Percentiles rank a stretch among this genome's conserved stretches.
Conservation (phyloP, 2,888 invertebrate genomes). For the Trachelus troglodyta region DNA sequence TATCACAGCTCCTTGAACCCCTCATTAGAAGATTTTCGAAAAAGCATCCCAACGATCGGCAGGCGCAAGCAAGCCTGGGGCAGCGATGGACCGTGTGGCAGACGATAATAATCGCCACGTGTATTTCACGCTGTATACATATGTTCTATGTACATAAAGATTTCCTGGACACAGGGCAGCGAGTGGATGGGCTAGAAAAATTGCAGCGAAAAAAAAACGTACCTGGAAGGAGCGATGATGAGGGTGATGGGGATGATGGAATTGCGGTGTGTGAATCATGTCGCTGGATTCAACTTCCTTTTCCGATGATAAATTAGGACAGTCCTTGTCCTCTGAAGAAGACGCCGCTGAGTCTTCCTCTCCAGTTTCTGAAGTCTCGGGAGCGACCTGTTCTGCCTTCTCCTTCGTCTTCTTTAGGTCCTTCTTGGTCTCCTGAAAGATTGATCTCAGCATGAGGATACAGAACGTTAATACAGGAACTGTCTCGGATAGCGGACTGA, state of each 20-base stretch:
- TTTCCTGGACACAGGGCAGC: not conserved
- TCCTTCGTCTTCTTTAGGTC: constrained; percentile 47
- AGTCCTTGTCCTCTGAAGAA: constrained; percentile 46
- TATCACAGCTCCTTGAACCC: constrained; percentile 28
- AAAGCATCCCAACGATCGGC: not conserved
- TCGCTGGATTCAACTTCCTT: constrained; percentile 69
- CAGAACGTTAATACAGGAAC: not conserved
- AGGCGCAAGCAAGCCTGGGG: not conserved
- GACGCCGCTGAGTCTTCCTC: constrained; percentile 44
- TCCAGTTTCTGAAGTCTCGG: constrained; percentile 42
- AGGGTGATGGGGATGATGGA: constrained; percentile 70
- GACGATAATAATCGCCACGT: not conserved
- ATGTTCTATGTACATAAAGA: not conserved
- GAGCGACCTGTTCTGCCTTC: constrained; percentile 24
- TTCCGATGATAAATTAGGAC: constrained; percentile 53
- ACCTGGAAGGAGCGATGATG: constrained; percentile 80
- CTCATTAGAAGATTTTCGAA: constrained; percentile 34
- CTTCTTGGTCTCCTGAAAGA: constrained; percentile 41
- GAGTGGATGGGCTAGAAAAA: not conserved
- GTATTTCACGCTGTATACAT: not conserved
- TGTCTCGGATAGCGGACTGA: constrained; percentile 40
- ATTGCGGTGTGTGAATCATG: constrained; percentile 76
- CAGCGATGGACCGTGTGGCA: not conserved
- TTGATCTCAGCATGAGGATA: not conserved
- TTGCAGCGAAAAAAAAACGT: constrained; percentile 50